A percentile compares a stretch with the other conserved stretches of the same genome.
phyloP scores from a whole-genome alignment of 2,888 invertebrate genomes.

The Drosophila melanosoma region DNA sequence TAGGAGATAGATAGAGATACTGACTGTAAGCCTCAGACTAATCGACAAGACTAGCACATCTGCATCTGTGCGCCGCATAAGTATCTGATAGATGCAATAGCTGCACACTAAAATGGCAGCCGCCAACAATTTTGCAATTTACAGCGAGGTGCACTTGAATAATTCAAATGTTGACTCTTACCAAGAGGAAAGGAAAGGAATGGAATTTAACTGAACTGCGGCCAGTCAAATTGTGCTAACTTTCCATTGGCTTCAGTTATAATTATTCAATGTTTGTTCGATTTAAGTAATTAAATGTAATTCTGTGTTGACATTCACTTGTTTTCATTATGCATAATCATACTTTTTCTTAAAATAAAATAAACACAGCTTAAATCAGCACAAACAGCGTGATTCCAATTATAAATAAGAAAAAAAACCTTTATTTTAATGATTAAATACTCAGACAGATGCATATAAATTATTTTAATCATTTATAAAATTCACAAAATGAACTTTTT shows the following conservation, averaged over 20 bases:
- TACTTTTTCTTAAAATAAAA: constrained; percentile 9
- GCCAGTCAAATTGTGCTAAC: background rate
- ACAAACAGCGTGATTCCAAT: constrained; percentile 1
- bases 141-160: constrained; percentile 54
- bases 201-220: background rate
- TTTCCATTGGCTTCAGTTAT: constrained; percentile 1
- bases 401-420: background rate
- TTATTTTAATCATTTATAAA: background rate
- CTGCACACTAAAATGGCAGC: constrained; percentile 9
- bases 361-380: background rate
- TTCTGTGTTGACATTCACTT: constrained; percentile 14
- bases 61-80: constrained; percentile 10
- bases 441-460: background rate
- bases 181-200: background rate
- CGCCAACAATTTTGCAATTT: constrained; percentile 20
- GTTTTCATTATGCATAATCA: constrained; percentile 16
- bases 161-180: constrained; percentile 43
- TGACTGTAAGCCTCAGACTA: constrained; percentile 27
- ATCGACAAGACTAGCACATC: constrained; percentile 28
- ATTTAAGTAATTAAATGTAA: background rate
- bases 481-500: background rate
- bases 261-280: background rate
- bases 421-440: background rate
- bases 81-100: constrained; percentile 18
- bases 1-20: background rate